A percentile compares a stretch with the other conserved stretches of the same genome.
Evolutionary conservation across 2,113 vertebrate species (phyloP).

Genomic region (Oreocharis arfaki): DNA sequence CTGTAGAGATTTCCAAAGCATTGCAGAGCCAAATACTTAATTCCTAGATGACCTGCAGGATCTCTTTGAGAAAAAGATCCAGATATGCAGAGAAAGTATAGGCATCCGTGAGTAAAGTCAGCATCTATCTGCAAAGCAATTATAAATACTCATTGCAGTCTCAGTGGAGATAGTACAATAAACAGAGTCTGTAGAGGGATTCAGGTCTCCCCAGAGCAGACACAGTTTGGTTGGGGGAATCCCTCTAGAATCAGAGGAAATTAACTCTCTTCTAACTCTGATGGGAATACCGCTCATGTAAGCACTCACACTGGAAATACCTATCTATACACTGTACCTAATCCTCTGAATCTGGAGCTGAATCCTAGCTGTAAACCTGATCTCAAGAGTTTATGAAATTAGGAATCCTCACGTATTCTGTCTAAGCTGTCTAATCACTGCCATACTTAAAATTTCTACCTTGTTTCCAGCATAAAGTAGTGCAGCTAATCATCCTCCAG

Average conservation of each 20-base stretch:
- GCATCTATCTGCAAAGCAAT: neutral
- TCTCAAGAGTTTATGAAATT: neutral
- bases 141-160: neutral
- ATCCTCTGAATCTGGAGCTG: neutral
- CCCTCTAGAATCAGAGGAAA: neutral
- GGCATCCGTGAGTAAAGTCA: neutral
- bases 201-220: neutral
- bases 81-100: neutral
- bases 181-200: fast-evolving
- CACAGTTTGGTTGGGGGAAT: neutral
- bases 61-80: neutral
- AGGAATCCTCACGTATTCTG: neutral
- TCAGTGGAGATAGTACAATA: neutral
- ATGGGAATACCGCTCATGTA: neutral
- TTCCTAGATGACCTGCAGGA: neutral
- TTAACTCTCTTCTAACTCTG: neutral
- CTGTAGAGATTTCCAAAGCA: neutral
- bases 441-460: neutral
- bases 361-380: neutral
- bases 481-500: neutral
- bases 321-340: neutral
- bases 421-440: neutral
- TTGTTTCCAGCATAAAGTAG: neutral
- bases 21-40: neutral
- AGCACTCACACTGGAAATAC: neutral